Evolutionary conservation across 2,797 vertebrate species (phyloP), one percentile per base, ranked within the genome.

Genomic region (Melanogrammus aeglefinus): DNA sequence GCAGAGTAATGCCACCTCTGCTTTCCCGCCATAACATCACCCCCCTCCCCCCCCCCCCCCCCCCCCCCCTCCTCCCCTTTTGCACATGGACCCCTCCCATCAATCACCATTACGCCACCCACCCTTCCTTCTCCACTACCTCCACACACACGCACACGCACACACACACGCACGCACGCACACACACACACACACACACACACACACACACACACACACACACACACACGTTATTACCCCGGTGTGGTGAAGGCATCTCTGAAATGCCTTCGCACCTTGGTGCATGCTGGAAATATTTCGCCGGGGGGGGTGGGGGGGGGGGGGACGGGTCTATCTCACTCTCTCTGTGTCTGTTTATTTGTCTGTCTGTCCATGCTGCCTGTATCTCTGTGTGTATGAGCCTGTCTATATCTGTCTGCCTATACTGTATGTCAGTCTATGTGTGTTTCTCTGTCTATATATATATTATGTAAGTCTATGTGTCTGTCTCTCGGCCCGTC

Each of bases 81-180:
- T 16, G 71, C 31, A 84, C 82, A 91, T 81, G 83, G 82, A 89
- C 92, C 78, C 83, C 77, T 90, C 88, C 88, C 88, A 93, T 95
- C 95, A 93, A 83, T 94, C 92, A 93, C 92, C 87, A 92, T 95
- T 95, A 93, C 71, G 77, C 84, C 83, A 87, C 85, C 91, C 85
- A 14, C 51, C 51, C 6, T 1, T 82, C 87, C 51, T 6, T 51
- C 21, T 7, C 51, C 51, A 3, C 57, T 9, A 18, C n/a, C 5
- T 12, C 7, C 57, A 66, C 57, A 66, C n/a, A 66, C 57, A 66
- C 57, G 7, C 57, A 27, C 57, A 66, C 57, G n/a, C 57, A 57
- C n/a, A 66, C 57, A 66, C 57, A 27, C n/a, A 66, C 6, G 24
- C 57, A n/a, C 51, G n/a, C 51, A 63, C 51, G 4, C 21, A 63